Conservation (phyloP, 2,888 invertebrate genomes). For the Pediacus dermestoides region DNA sequence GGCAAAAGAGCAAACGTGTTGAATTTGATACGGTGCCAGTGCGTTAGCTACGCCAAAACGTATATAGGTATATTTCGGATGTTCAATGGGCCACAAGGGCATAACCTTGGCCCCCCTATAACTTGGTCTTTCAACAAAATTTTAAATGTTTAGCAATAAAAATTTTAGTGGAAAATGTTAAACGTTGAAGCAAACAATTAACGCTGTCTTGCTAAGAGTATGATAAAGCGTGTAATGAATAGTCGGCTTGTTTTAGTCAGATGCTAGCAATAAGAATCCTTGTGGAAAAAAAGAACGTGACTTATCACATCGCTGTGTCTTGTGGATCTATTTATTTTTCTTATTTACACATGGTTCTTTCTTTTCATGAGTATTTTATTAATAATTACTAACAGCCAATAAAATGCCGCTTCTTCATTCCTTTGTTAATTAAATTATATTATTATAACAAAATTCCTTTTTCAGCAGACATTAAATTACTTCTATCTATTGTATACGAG, state of each 20-base stretch:
- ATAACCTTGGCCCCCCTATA: constrained; percentile 5
- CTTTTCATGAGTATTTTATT: too few relatives aligned
- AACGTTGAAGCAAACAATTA: constrained; percentile 25
- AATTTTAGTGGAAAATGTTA: too few relatives aligned
- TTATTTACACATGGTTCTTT: constrained; percentile 5
- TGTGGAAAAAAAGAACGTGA: neutral
- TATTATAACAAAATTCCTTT: too few relatives aligned
- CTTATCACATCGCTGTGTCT: neutral
- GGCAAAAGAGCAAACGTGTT: constrained; percentile 17
- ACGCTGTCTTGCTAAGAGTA: constrained; percentile 22
- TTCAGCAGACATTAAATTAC: too few relatives aligned
- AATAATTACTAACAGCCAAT: too few relatives aligned
- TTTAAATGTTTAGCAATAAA: too few relatives aligned
- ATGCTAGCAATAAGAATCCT: too few relatives aligned
- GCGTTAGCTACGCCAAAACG: constrained; percentile 17
- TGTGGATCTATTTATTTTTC: neutral
- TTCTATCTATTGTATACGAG: too few relatives aligned
- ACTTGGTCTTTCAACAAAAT: too few relatives aligned
- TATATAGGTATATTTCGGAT: constrained; percentile 2
- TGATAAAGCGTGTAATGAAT: constrained; percentile 21
- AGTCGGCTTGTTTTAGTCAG: constrained; percentile 19
- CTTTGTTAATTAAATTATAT: too few relatives aligned
- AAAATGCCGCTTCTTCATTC: too few relatives aligned
- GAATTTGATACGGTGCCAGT: constrained; percentile 24
- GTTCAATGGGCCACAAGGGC: constrained; percentile 4